Evolutionary conservation across 2,797 vertebrate species (phyloP).

Genomic region (Falco rusticolus): DNA sequence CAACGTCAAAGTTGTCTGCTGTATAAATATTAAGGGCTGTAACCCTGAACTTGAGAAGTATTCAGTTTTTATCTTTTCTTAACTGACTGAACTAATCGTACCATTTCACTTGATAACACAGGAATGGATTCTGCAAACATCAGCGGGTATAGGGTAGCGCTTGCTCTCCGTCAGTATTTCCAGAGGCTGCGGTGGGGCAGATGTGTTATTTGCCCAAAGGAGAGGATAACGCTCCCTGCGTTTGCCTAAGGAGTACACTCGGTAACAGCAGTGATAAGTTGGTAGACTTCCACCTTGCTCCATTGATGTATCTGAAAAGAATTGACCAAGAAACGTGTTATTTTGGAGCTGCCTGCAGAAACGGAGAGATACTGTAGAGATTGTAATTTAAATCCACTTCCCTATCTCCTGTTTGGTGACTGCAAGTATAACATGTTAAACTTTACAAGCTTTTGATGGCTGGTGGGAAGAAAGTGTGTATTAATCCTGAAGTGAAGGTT

Average conservation of each 20-base stretch:
- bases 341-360: background rate
- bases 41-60: background rate
- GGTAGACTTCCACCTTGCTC: background rate
- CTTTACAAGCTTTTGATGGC: background rate
- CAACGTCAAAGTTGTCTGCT: background rate
- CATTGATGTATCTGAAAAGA: background rate
- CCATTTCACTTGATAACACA: background rate
- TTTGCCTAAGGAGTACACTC: background rate
- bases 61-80: background rate
- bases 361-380: background rate
- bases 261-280: background rate
- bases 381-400: background rate
- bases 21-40: background rate
- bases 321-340: accelerated
- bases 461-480: background rate
- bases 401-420: background rate
- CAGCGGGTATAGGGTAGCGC: background rate
- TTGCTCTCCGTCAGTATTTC: background rate
- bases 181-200: background rate
- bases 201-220: background rate
- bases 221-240: background rate
- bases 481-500: background rate
- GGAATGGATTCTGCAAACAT: background rate
- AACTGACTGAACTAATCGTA: background rate
- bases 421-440: accelerated